Percentiles rank a stretch among this genome's conserved stretches.
These are phyloP conservation scores for Hipparchia semele DNA, from an alignment of 2,888 invertebrate species.

Conservation along the genomic window DNA sequence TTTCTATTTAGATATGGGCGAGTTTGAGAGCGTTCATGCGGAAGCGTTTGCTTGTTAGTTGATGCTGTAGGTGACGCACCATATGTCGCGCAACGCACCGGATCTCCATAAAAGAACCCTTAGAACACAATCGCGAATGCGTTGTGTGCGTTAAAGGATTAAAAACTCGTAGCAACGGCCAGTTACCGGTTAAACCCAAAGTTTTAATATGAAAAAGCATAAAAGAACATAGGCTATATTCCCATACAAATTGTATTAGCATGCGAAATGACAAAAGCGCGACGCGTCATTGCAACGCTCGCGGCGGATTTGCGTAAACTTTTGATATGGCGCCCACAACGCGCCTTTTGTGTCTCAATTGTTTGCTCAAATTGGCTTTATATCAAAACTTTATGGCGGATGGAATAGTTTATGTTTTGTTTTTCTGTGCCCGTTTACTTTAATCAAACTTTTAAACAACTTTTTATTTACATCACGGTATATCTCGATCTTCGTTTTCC, in stretches of 20 bases:
- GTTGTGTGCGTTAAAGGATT: neutral
- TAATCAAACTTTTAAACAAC: neutral
- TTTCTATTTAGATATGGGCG: no score
- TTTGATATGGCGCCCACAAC: slow-evolving; percentile 12
- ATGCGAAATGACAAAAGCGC: slow-evolving; percentile 26
- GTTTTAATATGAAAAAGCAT: slow-evolving; percentile 15
- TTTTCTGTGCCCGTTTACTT: neutral
- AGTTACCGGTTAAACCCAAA: slow-evolving; percentile 2
- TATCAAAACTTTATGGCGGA: slow-evolving; percentile 9
- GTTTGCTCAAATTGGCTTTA: neutral
- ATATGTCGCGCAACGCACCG: no score
- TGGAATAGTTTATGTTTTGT: neutral
- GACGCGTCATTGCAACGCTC: slow-evolving; percentile 13
- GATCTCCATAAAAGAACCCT: no score
- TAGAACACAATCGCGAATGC: no score
- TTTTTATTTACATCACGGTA: no score
- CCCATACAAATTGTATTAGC: slow-evolving; percentile 24
- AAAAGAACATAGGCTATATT: slow-evolving; percentile 20
- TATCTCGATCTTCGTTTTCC: no score
- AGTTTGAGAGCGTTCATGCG: no score
- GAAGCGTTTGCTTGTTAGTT: no score
- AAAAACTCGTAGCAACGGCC: neutral
- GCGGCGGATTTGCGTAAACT: slow-evolving; percentile 24
- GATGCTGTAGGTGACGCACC: no score
- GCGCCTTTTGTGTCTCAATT: neutral